These are phyloP conservation scores for Rhinolophus ferrumequinum DNA, from an alignment of 2,113 vertebrate genomes.

Conservation along the genomic window DNA sequence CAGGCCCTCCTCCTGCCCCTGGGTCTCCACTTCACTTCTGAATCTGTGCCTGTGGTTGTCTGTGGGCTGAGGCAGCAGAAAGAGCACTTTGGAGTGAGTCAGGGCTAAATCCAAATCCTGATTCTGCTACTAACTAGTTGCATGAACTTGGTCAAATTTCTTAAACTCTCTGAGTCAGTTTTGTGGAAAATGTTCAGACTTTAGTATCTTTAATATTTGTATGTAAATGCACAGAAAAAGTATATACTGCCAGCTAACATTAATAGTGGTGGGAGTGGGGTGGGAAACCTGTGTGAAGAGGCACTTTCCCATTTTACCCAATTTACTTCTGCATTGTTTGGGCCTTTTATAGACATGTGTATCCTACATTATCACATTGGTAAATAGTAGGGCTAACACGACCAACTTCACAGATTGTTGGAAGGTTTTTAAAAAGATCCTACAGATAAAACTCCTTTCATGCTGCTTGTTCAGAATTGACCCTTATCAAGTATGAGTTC, in stretches of 20 bases:
- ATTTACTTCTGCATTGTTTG: not conserved
- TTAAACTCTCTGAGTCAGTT: conserved; percentile 43
- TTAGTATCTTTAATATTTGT: not conserved
- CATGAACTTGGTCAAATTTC: conserved; percentile 17
- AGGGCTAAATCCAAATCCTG: not conserved
- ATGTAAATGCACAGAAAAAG: not conserved
- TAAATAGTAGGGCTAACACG: not conserved
- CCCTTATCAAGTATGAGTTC: not conserved
- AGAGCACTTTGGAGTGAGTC: not conserved
- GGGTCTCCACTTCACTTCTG: not conserved
- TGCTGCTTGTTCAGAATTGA: not conserved
- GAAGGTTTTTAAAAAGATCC: conserved; percentile 41
- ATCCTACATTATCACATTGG: not conserved
- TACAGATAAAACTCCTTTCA: conserved; percentile 34
- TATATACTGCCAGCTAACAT: not conserved
- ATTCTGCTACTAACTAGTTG: conserved; percentile 6
- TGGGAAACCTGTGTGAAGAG: not conserved
- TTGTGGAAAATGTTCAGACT: not conserved
- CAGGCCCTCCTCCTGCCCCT: not conserved
- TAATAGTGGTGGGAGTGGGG: not conserved
- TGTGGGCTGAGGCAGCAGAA: conserved; percentile 64
- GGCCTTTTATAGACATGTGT: not conserved
- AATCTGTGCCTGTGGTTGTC: not conserved
- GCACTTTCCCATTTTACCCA: not conserved
- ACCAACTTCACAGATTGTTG: not conserved